Conservation (phyloP, 2,888 invertebrate genomes). For the Fragum whitleyi region DNA sequence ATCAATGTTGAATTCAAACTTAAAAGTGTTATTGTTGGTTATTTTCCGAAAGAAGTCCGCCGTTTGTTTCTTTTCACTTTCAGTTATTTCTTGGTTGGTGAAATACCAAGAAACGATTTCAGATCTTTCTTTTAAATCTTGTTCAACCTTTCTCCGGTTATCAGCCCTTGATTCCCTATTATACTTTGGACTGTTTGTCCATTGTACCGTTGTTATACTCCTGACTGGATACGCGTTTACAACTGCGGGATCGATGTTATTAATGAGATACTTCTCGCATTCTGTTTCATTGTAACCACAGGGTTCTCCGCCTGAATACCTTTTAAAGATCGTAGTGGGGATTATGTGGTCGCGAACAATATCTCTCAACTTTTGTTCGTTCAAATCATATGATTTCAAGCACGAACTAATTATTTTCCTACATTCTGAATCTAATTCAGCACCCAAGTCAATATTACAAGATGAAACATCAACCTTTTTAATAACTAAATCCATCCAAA, state of each 20-base stretch:
- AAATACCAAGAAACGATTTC: constrained; percentile 37
- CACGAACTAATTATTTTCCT: no score
- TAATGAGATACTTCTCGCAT: constrained; percentile 9
- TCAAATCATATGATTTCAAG: no score
- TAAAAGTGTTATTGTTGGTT: background rate
- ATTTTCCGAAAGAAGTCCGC: constrained; percentile 5
- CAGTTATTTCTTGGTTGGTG: no score
- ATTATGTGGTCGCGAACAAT: no score
- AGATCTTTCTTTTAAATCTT: constrained; percentile 16
- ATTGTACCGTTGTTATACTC: constrained; percentile 48
- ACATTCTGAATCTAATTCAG: no score
- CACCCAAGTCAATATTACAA: constrained; percentile 16
- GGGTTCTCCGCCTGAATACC: no score
- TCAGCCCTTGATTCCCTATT: no score
- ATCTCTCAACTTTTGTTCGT: no score
- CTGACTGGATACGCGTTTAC: constrained; percentile 42
- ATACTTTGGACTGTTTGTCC: constrained; percentile 32
- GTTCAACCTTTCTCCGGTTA: background rate
- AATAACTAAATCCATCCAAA: constrained; percentile 11
- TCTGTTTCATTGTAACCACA: constrained; percentile 6
- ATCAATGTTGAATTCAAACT: background rate
- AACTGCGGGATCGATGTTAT: constrained; percentile 2
- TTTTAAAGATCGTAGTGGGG: no score
- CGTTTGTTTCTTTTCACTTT: background rate
- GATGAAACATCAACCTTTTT: background rate